phyloP scores from a whole-genome alignment of 2,113 vertebrate species.

The Corythaixoides concolor region DNA sequence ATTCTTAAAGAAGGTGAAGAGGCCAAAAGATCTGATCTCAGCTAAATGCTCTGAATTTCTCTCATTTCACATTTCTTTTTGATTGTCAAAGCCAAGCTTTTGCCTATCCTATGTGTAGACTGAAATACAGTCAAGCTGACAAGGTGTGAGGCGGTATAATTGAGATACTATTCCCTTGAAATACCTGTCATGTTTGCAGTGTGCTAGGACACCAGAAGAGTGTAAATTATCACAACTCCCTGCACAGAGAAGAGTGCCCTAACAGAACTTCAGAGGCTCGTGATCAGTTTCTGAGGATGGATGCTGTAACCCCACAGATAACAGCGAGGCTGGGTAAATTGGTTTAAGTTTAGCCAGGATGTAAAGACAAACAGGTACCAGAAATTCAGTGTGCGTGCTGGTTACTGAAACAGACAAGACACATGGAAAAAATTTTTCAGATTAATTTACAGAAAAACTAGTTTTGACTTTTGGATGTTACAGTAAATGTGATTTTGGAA shows the following conservation, averaged over 20 bases:
- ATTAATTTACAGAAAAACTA: neutral
- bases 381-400: neutral
- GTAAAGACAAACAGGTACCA: neutral
- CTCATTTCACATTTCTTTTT: neutral
- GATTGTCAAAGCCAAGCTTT: neutral
- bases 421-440: neutral
- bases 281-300: neutral
- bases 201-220: neutral
- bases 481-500: neutral
- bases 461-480: neutral
- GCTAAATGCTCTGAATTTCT: neutral
- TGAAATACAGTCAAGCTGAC: neutral
- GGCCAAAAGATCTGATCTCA: neutral
- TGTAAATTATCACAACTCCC: neutral
- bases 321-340: neutral
- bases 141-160: neutral
- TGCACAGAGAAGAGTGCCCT: neutral
- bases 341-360: neutral
- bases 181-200: neutral
- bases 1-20: neutral
- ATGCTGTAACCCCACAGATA: neutral
- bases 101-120: neutral
- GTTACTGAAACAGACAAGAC: neutral
- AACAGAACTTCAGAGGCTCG: neutral
- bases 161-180: neutral